These are phyloP conservation scores for Carcharodon carcharias DNA, from an alignment of 2,797 vertebrate genomes.

Conservation along the genomic window DNA sequence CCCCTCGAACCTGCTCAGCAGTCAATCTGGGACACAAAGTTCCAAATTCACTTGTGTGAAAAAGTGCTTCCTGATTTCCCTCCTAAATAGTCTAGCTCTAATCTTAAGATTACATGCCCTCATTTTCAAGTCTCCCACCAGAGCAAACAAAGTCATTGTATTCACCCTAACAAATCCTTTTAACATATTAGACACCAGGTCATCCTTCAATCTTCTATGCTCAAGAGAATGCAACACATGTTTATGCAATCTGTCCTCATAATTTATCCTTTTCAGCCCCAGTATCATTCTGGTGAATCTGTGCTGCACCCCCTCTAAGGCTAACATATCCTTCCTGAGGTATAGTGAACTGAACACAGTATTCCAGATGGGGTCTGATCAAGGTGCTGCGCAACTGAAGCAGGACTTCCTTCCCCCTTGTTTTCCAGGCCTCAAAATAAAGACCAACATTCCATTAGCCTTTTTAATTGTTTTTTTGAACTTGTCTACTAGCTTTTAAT, in stretches of 20 bases:
- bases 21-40: not conserved
- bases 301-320: not conserved
- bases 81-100: not conserved
- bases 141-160: not conserved
- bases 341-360: not conserved
- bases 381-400: not conserved
- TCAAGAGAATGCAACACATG: not conserved
- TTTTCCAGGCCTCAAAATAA: not conserved
- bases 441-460: not conserved
- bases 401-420: not conserved
- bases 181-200: not conserved
- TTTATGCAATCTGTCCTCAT: not conserved
- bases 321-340: not conserved
- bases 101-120: too few relatives aligned
- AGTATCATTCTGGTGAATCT: not conserved
- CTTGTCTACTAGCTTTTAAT: not conserved
- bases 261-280: not conserved
- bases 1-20: not conserved
- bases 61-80: not conserved
- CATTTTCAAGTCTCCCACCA: not conserved
- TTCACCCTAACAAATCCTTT: not conserved
- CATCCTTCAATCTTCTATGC: not conserved
- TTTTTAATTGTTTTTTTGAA: not conserved
- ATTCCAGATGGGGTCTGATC: not conserved
- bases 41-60: not conserved